Percentiles rank a stretch among this genome's conserved stretches.
Conservation (phyloP, 1,140 invertebrate species). For the Anoplolepis gracilipes region DNA sequence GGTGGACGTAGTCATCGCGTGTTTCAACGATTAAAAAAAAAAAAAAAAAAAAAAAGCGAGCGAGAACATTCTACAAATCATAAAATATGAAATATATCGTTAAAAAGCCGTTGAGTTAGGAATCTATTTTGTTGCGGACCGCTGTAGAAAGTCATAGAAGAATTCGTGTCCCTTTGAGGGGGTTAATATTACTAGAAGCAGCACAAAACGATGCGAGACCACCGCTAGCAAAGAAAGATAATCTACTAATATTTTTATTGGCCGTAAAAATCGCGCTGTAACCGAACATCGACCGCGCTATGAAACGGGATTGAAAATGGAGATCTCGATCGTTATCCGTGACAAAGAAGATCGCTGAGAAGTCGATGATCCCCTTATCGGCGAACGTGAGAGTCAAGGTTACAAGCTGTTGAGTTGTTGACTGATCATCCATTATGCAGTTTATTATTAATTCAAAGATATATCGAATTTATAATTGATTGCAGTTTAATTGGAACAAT, state of each 20-base stretch:
- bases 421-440: conserved; percentile 10
- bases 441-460: conserved; percentile 21
- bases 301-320: conserved; percentile 50
- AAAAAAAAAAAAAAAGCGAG: conserved; percentile 28
- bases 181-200: conserved; percentile 47
- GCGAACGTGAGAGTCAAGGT: conserved; percentile 12
- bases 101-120: conserved; percentile 57
- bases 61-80: conserved; percentile 78
- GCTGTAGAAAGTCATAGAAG: conserved; percentile 56
- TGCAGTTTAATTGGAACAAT: background rate
- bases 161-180: conserved; percentile 61
- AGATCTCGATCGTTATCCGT: conserved; percentile 48
- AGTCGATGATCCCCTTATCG: conserved; percentile 52
- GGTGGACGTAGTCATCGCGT: conserved; percentile 35
- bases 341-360: conserved; percentile 47
- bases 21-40: conserved; percentile 65
- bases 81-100: conserved; percentile 79
- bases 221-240: conserved; percentile 69
- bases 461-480: conserved; percentile 32
- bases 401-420: background rate
- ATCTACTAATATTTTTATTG: conserved; percentile 81
- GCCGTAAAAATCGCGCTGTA: conserved; percentile 77
- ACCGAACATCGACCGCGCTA: background rate
- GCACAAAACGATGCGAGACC: conserved; percentile 54
- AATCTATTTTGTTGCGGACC: conserved; percentile 64